A percentile compares a stretch with the other conserved stretches of the same genome.
These are phyloP conservation scores for Pseudachorutes palmiensis DNA, from an alignment of 1,140 invertebrate genomes.

Conservation along the genomic window DNA sequence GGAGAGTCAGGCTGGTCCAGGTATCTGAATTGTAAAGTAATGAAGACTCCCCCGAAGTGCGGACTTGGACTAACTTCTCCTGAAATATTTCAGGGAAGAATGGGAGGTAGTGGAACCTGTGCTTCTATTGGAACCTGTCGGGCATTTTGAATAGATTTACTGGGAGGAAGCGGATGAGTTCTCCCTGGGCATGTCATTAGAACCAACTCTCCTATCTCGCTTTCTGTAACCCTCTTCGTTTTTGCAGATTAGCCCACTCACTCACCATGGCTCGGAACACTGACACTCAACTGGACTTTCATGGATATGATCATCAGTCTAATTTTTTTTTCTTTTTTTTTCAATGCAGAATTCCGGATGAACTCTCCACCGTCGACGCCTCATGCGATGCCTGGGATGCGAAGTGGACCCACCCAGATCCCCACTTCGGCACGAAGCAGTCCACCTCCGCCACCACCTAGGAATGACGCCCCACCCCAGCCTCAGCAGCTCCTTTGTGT, in stretches of 20 bases:
- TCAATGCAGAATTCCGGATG: conserved; percentile 28
- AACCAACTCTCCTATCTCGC: neutral
- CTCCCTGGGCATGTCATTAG: conserved; percentile 2
- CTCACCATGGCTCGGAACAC: neutral
- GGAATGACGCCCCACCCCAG: conserved; percentile 31
- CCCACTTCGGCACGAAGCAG: conserved; percentile 12
- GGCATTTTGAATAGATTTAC: conserved; percentile 12
- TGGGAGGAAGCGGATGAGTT: conserved; percentile 12
- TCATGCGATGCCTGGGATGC: conserved; percentile 18
- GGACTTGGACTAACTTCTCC: neutral
- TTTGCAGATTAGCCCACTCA: neutral
- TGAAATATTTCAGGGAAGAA: neutral
- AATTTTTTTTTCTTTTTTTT: neutral
- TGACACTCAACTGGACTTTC: neutral
- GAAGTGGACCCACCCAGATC: conserved; percentile 1
- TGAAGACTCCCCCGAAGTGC: neutral
- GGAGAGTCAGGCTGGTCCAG: conserved; percentile 6
- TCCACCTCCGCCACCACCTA: conserved; percentile 19
- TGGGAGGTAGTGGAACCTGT: too few species aligned
- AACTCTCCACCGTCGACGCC: conserved; percentile 31
- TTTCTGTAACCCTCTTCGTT: neutral
- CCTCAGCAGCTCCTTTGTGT: conserved; percentile 55
- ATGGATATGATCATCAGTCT: neutral
- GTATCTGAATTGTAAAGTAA: neutral
- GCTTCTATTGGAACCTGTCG: conserved; percentile 8